Evolutionary conservation across 2,113 vertebrate genomes (phyloP), one percentile per base, ranked within the genome.

Genomic region (Talpa occidentalis): DNA sequence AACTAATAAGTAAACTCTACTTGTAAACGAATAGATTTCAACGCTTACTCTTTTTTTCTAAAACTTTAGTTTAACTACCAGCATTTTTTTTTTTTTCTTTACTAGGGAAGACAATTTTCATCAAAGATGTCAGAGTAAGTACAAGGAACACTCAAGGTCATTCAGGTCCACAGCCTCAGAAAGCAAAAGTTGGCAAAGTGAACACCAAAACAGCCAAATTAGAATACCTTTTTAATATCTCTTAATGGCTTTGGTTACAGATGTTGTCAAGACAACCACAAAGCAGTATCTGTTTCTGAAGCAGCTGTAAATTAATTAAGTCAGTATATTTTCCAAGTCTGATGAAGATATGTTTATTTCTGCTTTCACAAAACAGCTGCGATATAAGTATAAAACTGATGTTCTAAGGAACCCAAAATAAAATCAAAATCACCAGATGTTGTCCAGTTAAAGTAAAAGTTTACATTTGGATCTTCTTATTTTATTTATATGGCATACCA

Each of bases 241-340:
- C 56, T 21, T 79, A 89, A 35, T 90, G 91, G 54, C 89, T 96
- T 87, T 95, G 79, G 92, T 64, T 97, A 67, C 95, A 97, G 94
- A 97, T 94, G 90, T 89, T 81, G 89, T 77, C 72, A 92, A 97
- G 88, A 94, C 94, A 94, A 88, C 93, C 95, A 92, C 92, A 95
- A 96, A 95, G 67, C 79, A 97, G 94, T 19, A 47, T 93, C 77
- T 83, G 30, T 77, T n/a, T 97, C 93, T 96, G 95, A 95, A 97
- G 88, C 97, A 98, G 97, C 95, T 98, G 97, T 98, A 97, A 94
- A 95, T 97, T 98, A 98, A 98, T 97, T 95, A 98, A 97, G 93
- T 94, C 95, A 87, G 94, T 98, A 92, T 95, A 97, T 94, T 98
- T 97, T 95, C 94, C 79, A 87, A 95, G 96, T 98, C 95, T 96